A percentile compares a stretch with the other conserved stretches of the same genome.
These are phyloP conservation scores for Brienomyrus brachyistius DNA, from an alignment of 2,113 vertebrate genomes.

Conservation along the genomic window DNA sequence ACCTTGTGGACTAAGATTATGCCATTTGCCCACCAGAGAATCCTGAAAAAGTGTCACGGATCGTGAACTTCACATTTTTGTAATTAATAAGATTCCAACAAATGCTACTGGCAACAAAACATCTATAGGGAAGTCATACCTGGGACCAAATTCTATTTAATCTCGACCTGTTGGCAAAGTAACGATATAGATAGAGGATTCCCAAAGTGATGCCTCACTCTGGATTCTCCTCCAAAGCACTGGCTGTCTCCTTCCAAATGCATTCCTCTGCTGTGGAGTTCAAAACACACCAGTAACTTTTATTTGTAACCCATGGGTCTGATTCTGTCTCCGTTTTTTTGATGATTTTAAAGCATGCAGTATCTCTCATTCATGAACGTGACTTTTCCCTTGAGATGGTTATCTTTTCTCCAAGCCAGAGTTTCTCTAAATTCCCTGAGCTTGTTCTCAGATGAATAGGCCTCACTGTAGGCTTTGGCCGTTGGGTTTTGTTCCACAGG, in stretches of 20 bases:
- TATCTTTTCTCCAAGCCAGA: neutral
- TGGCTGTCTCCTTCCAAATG: neutral
- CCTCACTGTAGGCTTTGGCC: neutral
- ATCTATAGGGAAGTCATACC: neutral
- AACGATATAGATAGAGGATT: neutral
- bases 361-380: neutral
- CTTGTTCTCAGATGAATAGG: neutral
- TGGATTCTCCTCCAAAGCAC: neutral
- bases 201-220: neutral
- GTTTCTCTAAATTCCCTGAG: neutral
- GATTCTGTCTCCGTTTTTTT: neutral
- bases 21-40: neutral
- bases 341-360: neutral
- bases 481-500: neutral
- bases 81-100: neutral
- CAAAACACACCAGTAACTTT: neutral
- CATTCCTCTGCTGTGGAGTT: neutral
- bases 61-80: neutral
- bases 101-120: neutral
- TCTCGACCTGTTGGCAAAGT: neutral
- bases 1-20: neutral
- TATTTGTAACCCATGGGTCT: neutral
- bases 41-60: neutral
- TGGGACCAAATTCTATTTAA: neutral
- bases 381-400: neutral